Evolutionary conservation across 2,797 vertebrate genomes (phyloP), one percentile per base, ranked within the genome.

Genomic region (Sebastes goodei): DNA sequence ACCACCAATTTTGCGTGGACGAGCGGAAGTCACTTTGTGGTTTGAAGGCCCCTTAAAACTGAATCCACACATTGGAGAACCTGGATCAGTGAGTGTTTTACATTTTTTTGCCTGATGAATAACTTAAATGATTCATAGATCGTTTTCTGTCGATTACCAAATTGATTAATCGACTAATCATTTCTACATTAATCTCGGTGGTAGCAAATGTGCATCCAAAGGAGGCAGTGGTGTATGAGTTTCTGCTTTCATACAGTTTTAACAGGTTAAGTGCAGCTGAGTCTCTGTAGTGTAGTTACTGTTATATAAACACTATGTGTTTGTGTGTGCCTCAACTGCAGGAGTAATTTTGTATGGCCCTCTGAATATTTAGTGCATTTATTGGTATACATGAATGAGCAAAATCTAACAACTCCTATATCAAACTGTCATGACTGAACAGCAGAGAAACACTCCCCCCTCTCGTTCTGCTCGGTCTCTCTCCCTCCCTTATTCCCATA

Each of bases 291-390:
- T 57, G 25, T 67, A 29, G 25, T 35, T 20, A 21, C 32, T 49
- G 17, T 65, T 67, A 62, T 20, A 65, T 46, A 57, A 60, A 68
- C 6, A 23, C 1, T 17, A 10, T 17, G 10, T 38, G 10, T 73
- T 17, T 64, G 9, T 52, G 23, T 63, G 27, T 67, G n/a, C 59
- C 14, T 76, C 12, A n/a, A 53, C 4, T 62, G 56, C 30, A 67
- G 42, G 71, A 67, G 66, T 60, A 67, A 66, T 38, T 76, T 46
- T 78, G 21, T n/a, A 14, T 67, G 49, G 61, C 29, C 25, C 56
- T 53, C 23, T 87, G 67, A 72, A 77, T 82, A 78, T 75, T 64
- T 57, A 49, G 33, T 57, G 29, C 17, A 61, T 82, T 76, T 60
- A 20, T 61, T 76, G 30, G n/a, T 71, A 52, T 10, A 78, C 49